Conservation (phyloP, 2,888 invertebrate species). For the Cerastoderma edule region DNA sequence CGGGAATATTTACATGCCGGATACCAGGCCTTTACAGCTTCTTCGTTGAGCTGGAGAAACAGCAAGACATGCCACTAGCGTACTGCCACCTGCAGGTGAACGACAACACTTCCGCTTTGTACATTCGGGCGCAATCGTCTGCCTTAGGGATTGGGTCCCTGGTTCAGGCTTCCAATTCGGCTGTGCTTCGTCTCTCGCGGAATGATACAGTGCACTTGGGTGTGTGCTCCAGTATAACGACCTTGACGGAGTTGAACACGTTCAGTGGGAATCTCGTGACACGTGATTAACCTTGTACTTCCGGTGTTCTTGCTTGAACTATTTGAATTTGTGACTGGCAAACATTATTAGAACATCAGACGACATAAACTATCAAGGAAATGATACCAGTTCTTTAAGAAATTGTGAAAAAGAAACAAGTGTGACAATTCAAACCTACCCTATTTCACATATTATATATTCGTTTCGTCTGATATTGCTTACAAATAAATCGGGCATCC, state of each 20-base stretch:
- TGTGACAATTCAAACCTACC: no score
- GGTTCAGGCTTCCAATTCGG: constrained; percentile 44
- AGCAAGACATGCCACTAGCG: constrained; percentile 31
- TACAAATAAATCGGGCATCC: no score
- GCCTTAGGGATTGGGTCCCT: constrained; percentile 1
- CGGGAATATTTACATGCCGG: constrained; percentile 36
- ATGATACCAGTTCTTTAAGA: no score
- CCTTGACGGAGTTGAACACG: constrained; percentile 33
- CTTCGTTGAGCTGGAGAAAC: constrained; percentile 51
- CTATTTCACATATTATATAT: no score
- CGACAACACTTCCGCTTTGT: constrained; percentile 22
- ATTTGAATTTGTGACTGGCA: no score
- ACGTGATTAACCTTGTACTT: not conserved
- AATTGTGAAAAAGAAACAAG: no score
- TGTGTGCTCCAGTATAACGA: constrained; percentile 24
- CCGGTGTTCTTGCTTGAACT: no score
- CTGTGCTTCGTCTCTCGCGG: constrained; percentile 24
- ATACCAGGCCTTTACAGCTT: constrained; percentile 51
- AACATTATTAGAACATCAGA: no score
- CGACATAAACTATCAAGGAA: no score
- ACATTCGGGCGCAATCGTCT: constrained; percentile 8
- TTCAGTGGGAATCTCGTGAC: constrained; percentile 36
- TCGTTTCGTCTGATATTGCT: no score
- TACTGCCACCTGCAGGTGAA: constrained; percentile 37
- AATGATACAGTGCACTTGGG: constrained; percentile 41